Evolutionary conservation across 2,113 vertebrate species (phyloP), one percentile per base, ranked within the genome.

Genomic region (Corydoras maculifer): DNA sequence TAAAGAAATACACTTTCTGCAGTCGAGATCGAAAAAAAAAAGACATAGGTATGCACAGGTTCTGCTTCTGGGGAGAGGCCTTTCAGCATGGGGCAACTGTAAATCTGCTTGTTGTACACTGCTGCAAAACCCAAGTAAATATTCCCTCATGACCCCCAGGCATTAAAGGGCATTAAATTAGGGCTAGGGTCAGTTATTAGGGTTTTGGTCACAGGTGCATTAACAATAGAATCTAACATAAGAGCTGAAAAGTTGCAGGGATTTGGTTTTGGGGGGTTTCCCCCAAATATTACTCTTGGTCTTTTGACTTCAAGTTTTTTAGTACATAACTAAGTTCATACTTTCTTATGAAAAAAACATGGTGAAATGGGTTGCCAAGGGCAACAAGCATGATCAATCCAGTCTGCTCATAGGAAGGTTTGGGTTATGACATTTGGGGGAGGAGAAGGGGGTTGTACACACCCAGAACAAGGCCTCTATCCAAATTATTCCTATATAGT

Each of bases 311-410:
- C 7, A 43, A 2, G 35, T 43, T 43, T 5, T 43, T 43, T 5
- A 43, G 1, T 43, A 43, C 35, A 43, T 43, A 43, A 64, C 11
- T 9, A 2, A 13, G 15, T n/a, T 32, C 66, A 59, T 53, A 65
- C 70, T 74, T 71, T 76, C 74, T 77, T 25, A 25, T 25, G 18
- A 25, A 25, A 25, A 25, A 25, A 62, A 70, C 32, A 65, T 60
- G 12, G 18, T 49, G 66, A 15, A 32, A 31, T 61, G 48, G 74
- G 88, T 89, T 89, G 73, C 90, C 79, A 82, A 83, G 88, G 59
- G 13, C 58, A 69, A 25, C 13, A 10, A 61, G 35, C 35, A 25
- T 25, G 18, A 25, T 25, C 18, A 25, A 25, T 25, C 18, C 18
- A 43, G 7, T 43, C 35, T 43, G 35, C 35, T 43, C 7, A 43